Evolutionary conservation across 2,797 vertebrate species (phyloP), one percentile per base, ranked within the genome.

Genomic region (Pantherophis alleghaniensis): DNA sequence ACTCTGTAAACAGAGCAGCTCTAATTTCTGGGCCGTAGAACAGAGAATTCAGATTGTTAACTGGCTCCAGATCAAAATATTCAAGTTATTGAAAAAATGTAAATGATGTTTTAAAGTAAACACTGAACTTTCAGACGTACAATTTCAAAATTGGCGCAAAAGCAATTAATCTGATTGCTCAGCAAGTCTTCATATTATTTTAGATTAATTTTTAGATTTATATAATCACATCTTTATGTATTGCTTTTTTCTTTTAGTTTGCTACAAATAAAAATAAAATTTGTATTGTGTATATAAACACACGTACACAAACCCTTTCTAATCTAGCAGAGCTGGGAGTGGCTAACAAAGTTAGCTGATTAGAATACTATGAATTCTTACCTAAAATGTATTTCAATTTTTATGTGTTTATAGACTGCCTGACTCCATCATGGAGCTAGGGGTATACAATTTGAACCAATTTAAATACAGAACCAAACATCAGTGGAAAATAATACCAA

Each of bases 11-110:
- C 87, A 96, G 86, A 53, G 86, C 92, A 28, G 92, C 96, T 96
- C 94, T 94, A 94, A 87, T 95, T 96, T 86, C 93, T 96, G 96
- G 95, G 96, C 96, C 94, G 90, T 83, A 92, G 95, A 94, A 2
- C 0, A 26, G 89, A 55, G 28, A 88, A 91, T 55, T 88, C 14
- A 0, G 79, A 90, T 92, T 87, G 20, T 55, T 20, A 86, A 90
- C 7, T 11, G 51, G 93, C 93, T 95, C 91, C 91, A 94, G 89
- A 91, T 12, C 26, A 94, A 91, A 87, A 63, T 89, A 79, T 83
- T 83, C 93, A 94, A 93, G 92, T 93, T 87, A 89, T 90, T 92
- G 93, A 95, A 90, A 0, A 2, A 91, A 95, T 91, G 92, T 56
- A 96, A 95, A 94, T 92, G 92, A 93, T 89, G 86, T 0, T 2